Conservation (phyloP, 2,797 vertebrate genomes). For the Bradypodion pumilum region DNA sequence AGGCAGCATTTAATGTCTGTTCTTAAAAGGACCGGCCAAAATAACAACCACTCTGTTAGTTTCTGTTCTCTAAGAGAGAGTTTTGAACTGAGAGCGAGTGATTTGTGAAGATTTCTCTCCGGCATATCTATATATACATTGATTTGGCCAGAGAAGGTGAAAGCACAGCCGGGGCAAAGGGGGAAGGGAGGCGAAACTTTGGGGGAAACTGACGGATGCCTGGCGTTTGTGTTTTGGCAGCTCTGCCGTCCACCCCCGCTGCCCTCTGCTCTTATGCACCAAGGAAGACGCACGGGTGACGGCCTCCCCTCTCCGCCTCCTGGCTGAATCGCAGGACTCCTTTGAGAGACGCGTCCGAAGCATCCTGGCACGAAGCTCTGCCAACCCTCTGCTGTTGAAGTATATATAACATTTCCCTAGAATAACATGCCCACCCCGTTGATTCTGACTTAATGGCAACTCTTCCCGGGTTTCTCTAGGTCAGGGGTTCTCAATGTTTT, state of each 20-base stretch:
- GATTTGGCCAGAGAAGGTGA: too few species aligned
- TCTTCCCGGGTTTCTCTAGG: too few species aligned
- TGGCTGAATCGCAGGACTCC: conserved; percentile 82
- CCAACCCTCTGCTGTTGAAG: conserved; percentile 88
- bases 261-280: conserved; percentile 89
- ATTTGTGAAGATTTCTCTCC: too few species aligned
- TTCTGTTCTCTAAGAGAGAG: too few species aligned
- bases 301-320: conserved; percentile 84
- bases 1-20: too few species aligned
- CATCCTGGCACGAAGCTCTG: conserved; percentile 86
- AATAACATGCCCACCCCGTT: background rate
- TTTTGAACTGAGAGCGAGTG: too few species aligned
- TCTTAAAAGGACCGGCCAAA: too few species aligned
- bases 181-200: too few species aligned
- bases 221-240: conserved; percentile 56
- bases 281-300: conserved; percentile 73
- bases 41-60: too few species aligned
- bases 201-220: background rate
- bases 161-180: background rate
- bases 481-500: conserved; percentile 95
- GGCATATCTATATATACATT: too few species aligned
- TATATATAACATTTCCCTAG: conserved; percentile 61
- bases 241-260: conserved; percentile 87
- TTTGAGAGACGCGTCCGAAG: conserved; percentile 92
- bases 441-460: too few species aligned